A percentile compares a stretch with the other conserved stretches of the same genome.
These are phyloP conservation scores for Vandiemenella viatica DNA, from an alignment of 2,888 invertebrate species.

Conservation along the genomic window DNA sequence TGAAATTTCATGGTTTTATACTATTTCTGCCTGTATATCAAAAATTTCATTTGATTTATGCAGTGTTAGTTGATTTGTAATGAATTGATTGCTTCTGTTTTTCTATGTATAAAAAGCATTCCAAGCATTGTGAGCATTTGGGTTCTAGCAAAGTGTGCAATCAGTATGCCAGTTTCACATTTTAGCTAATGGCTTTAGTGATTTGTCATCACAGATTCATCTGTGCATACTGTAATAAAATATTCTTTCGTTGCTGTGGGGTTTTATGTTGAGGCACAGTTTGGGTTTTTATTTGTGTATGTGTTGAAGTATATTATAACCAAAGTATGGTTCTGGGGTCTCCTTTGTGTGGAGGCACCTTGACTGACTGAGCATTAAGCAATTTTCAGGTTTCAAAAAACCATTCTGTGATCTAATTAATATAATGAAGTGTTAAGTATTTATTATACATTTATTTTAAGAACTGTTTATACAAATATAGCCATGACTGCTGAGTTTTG, in stretches of 20 bases:
- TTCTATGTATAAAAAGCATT: no score
- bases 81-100: no score
- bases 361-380: conserved; percentile 9
- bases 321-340: not conserved
- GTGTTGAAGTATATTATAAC: conserved; percentile 1
- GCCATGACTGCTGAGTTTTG: not conserved
- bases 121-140: no score
- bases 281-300: not conserved
- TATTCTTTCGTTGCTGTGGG: not conserved
- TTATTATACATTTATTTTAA: not conserved
- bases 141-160: no score
- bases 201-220: no score
- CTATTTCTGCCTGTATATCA: no score
- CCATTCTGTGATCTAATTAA: conserved; percentile 8
- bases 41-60: no score
- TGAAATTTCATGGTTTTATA: no score
- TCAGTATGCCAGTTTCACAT: no score
- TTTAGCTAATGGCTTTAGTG: no score
- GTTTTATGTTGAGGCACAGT: conserved; percentile 1
- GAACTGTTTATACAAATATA: not conserved
- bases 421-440: not conserved
- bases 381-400: conserved; percentile 12
- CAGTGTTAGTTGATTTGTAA: no score
- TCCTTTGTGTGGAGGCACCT: not conserved
- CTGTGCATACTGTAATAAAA: no score